These are phyloP conservation scores for Nasonia longicornis DNA, from an alignment of 1,140 invertebrate genomes.

Conservation along the genomic window DNA sequence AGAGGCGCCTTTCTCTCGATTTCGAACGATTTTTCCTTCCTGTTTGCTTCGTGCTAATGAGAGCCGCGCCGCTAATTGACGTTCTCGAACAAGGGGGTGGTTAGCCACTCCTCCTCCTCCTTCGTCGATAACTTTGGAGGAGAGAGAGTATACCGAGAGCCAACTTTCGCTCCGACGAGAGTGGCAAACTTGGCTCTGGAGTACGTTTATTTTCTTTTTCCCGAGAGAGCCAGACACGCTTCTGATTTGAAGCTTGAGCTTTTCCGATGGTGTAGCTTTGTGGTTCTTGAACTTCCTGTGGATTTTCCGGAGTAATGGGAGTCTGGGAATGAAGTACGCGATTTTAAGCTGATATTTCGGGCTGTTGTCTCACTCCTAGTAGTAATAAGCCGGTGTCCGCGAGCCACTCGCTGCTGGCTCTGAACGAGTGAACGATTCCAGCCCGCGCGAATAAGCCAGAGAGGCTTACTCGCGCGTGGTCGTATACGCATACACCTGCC, in stretches of 20 bases:
- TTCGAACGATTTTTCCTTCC: neutral
- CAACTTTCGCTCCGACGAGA: neutral
- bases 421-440: slow-evolving; percentile 7
- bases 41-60: neutral
- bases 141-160: neutral
- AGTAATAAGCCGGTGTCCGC: neutral
- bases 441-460: neutral
- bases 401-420: neutral
- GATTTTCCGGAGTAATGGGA: neutral
- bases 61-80: neutral
- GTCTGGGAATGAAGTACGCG: neutral
- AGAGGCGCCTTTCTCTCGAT: neutral
- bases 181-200: neutral
- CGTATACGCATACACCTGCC: neutral
- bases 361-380: neutral
- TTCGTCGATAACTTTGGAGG: neutral
- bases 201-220: neutral
- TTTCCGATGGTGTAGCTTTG: neutral
- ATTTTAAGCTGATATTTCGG: too few species aligned
- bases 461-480: neutral
- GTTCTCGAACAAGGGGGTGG: neutral
- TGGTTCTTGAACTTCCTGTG: neutral
- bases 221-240: neutral
- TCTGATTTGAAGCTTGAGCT: neutral
- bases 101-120: neutral